Conservation (phyloP, 2,113 vertebrate genomes). For the Hemicordylus capensis region DNA sequence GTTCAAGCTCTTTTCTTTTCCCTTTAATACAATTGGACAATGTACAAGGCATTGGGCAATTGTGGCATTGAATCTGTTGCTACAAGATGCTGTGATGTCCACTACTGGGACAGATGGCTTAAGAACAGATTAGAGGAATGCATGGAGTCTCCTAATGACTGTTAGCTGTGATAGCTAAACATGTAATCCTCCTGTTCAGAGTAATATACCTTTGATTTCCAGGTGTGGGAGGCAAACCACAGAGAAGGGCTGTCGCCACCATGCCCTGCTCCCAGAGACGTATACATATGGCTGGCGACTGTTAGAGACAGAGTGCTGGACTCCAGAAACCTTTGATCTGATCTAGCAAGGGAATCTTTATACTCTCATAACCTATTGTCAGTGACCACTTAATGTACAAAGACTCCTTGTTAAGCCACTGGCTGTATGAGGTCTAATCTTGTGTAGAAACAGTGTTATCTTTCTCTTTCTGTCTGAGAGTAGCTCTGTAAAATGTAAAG, state of each 20-base stretch:
- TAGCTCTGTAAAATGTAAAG: neutral
- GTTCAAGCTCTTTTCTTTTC: neutral
- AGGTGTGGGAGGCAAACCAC: neutral
- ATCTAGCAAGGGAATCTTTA: neutral
- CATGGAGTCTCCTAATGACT: neutral
- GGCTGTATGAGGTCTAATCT: neutral
- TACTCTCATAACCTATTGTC: neutral
- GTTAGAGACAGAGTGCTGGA: neutral
- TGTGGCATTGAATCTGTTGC: neutral
- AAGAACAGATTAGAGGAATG: too few species aligned
- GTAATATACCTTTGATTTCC: neutral
- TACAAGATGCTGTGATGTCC: too few species aligned
- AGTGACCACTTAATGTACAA: neutral
- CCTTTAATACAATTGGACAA: neutral
- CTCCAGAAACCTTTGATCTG: neutral
- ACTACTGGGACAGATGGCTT: neutral
- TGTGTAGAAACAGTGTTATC: neutral
- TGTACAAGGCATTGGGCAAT: neutral
- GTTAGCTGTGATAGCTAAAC: neutral
- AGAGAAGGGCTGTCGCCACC: neutral
- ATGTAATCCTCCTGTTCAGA: neutral
- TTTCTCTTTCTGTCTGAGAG: neutral
- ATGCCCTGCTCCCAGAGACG: neutral
- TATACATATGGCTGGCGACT: neutral
- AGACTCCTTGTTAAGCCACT: neutral